Base-by-base conservation (phyloP, 2,113 vertebrate species). In the Cygnus buccinator region DNA sequence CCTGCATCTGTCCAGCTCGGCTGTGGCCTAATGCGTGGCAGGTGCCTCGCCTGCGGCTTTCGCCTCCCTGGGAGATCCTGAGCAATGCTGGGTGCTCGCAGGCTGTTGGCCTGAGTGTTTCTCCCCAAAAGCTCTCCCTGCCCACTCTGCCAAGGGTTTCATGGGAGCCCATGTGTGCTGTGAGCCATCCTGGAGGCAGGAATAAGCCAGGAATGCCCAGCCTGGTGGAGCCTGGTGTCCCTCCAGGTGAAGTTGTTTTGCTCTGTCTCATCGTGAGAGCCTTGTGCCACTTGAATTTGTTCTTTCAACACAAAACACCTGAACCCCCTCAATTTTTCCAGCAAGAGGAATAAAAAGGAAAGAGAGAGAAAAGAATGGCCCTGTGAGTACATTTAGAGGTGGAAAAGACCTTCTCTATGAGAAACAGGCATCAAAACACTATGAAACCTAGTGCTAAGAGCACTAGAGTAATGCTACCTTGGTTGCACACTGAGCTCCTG, bases 21-120 rank as follows among this genome's bases (percentile, higher is more conserved):
- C 37, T 93, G n/a, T 1, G 5, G 10, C 16, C 11, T 31, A 41
- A 21, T 0, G 0, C 63, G 33, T 14, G 23, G 18, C 0, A 1
- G 9, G 14, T 17, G 29, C 19, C 33, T 41, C 44, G 4, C 13
- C 37, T 5, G 1, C 20, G 48, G n/a, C 37, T 73, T 74, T 39
- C 35, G 13, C 21, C 17, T 62, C 44, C 52, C 33, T 2, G 0
- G 65, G 17, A 58, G 9, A 31, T 25, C 44, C 41, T 52, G 20
- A 35, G 29, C 11, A 25, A 21, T 52, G 55, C n/a, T 50, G 35
- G 13, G 15, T 19, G 14, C 46, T 15, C 26, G 19, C 23, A 0
- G 1, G 52, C 57, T 75, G 57, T 43, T 12, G 13, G 15, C n/a
- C 48, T 39, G 48, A 37, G 44, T 2, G 0, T 14, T 44, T 67